Base-by-base conservation (phyloP, 2,888 invertebrate genomes). In the Sarcophaga carnaria region DNA sequence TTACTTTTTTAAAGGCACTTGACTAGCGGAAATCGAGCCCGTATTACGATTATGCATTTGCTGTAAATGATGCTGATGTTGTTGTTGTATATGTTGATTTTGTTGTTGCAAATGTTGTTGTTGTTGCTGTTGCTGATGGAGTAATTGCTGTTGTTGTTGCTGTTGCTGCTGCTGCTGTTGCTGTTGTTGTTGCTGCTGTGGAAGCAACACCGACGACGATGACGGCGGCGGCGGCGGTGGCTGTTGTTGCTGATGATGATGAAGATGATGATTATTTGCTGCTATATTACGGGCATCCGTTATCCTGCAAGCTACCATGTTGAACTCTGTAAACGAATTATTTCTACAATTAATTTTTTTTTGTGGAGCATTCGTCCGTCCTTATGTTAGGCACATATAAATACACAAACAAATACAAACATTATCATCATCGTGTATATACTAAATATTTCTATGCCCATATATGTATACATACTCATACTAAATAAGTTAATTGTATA, bases 1-100 rank as follows among this genome's bases (percentile, higher is more conserved):
- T 97, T 95, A 98, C 98, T 98, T 98, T 96, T 98, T 98, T 96
- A 98, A 97, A 97, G 98, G 98, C 97, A 98, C 97, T 96, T 97
- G 97, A 96, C 97, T 98, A 96, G 97, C 97, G 95, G 96, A 95
- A 94, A 96, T 95, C 94, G 95, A 95, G 94, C 95, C 94, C 94
- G 94, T 94, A 94, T 94, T 95, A 89, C 91, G 92, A 89, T 91
- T 91, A 90, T 92, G 91, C 90, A 91, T 89, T 88, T 89, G 88
- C 77, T 85, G 85, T 82, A 80, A 69, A 80, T 84, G 86, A 83
- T 87, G 82, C 64, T 89, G 91, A 89, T 91, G 92, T 60, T 87
- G 88, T 70, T 88, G 88, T 74, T 88, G 88, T 75, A 80, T 81
- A 47, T 87, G 87, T 71, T 75, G 82, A 49, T 79, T 81, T 66